Evolutionary conservation across 2,113 vertebrate species (phyloP).

Genomic region (Choloepus hoffmanni): DNA sequence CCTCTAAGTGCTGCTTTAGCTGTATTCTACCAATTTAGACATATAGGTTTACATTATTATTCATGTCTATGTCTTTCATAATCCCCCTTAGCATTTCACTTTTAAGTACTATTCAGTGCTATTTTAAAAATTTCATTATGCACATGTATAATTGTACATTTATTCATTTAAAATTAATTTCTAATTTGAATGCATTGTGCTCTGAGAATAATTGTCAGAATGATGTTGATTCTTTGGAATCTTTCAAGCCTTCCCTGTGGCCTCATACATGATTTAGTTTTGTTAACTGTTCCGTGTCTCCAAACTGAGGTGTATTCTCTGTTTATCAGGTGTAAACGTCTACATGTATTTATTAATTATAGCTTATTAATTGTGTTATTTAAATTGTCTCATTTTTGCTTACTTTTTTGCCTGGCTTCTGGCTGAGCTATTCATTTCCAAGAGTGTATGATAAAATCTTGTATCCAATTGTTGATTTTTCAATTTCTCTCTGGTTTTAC

Average conservation of each 20-base stretch:
- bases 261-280: not conserved
- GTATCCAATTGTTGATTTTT: not conserved
- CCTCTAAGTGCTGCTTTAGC: not conserved
- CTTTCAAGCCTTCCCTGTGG: not conserved
- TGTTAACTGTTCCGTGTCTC: not conserved
- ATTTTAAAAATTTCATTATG: not conserved
- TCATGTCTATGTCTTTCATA: not conserved
- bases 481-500: conserved; percentile 25
- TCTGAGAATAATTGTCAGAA: not conserved
- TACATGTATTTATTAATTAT: not conserved
- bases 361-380: not conserved
- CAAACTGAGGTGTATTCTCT: not conserved
- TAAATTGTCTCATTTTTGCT: not conserved
- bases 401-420: not conserved
- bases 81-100: not conserved
- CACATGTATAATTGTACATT: not conserved
- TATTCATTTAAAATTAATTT: not conserved
- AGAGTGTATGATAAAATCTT: not conserved
- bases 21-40: not conserved
- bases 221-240: not conserved
- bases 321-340: not conserved
- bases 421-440: not conserved
- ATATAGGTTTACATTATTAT: not conserved
- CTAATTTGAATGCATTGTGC: not conserved
- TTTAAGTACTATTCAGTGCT: not conserved